Percentiles rank a stretch among this genome's conserved stretches.
These are phyloP conservation scores for Cheilosia soror DNA, from an alignment of 2,888 invertebrate genomes.

Conservation along the genomic window DNA sequence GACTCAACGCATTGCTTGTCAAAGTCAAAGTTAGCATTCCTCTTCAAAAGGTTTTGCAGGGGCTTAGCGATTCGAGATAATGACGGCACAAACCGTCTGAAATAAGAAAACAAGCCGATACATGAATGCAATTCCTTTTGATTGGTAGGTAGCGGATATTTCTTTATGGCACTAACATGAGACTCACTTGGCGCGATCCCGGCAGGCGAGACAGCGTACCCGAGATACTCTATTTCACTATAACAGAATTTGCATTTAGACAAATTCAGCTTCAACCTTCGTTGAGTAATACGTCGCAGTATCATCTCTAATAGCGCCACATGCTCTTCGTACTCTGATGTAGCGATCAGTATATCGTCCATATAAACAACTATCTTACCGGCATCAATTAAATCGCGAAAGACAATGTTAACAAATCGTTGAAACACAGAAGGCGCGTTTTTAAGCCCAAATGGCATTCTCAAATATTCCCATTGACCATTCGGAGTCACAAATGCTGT, in stretches of 20 bases:
- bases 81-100: conserved; percentile 40
- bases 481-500: conserved; percentile 76
- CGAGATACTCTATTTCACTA: conserved; percentile 1
- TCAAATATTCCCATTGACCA: conserved; percentile 69
- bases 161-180: conserved; percentile 1
- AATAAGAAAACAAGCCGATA: conserved; percentile 58
- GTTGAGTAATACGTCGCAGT: conserved; percentile 9
- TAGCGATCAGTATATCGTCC: conserved; percentile 41
- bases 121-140: conserved; percentile 21
- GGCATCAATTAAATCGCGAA: conserved; percentile 17
- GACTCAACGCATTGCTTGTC: background rate
- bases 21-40: conserved; percentile 36
- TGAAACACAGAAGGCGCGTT: conserved; percentile 63
- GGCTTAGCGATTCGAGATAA: conserved; percentile 77
- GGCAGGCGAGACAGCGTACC: background rate
- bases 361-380: conserved; percentile 44
- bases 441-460: conserved; percentile 71
- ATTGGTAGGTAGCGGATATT: conserved; percentile 6
- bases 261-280: background rate
- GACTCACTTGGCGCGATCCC: background rate
- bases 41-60: conserved; percentile 76
- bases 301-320: conserved; percentile 20
- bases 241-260: conserved; percentile 10
- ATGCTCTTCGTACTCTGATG: conserved; percentile 22
- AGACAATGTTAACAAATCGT: conserved; percentile 41